phyloP scores from a whole-genome alignment of 1,140 invertebrate genomes.

The Euura saliciscinereae region DNA sequence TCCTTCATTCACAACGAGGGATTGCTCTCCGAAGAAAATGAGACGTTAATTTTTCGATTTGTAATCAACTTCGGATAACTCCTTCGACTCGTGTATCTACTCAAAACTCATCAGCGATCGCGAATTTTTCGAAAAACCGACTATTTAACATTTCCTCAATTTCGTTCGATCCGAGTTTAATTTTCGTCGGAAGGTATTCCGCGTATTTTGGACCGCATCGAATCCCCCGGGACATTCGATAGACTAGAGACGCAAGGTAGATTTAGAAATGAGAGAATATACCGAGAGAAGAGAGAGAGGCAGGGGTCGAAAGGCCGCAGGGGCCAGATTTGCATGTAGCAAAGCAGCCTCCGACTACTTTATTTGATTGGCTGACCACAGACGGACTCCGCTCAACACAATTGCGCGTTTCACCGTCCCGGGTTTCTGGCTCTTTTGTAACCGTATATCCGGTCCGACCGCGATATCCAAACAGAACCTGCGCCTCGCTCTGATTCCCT shows the following conservation, averaged over 20 bases:
- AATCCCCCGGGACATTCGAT: slow-evolving; percentile 8
- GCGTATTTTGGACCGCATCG: slow-evolving; percentile 1
- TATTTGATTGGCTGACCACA: slow-evolving; percentile 49
- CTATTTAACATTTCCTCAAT: too few species aligned
- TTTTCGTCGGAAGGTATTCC: neutral
- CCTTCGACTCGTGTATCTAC: too few species aligned
- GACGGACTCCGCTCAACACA: neutral
- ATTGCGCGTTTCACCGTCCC: too few species aligned
- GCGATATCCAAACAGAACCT: neutral
- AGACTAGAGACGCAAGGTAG: slow-evolving; percentile 12
- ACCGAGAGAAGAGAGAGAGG: slow-evolving; percentile 22
- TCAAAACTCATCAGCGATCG: too few species aligned
- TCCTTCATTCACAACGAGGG: too few species aligned
- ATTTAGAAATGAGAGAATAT: slow-evolving; percentile 17
- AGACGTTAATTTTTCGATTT: too few species aligned
- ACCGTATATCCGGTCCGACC: neutral
- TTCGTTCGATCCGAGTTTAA: too few species aligned
- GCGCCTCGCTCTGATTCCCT: neutral
- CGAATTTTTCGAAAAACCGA: too few species aligned
- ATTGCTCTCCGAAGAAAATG: too few species aligned
- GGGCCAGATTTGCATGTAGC: slow-evolving; percentile 44
- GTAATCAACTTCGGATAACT: too few species aligned
- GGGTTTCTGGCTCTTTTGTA: neutral
- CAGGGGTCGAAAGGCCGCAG: slow-evolving; percentile 32
- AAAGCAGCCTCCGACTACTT: slow-evolving; percentile 48